These are phyloP conservation scores for Drosophila nebulosa DNA, from an alignment of 1,140 invertebrate species.

Conservation along the genomic window DNA sequence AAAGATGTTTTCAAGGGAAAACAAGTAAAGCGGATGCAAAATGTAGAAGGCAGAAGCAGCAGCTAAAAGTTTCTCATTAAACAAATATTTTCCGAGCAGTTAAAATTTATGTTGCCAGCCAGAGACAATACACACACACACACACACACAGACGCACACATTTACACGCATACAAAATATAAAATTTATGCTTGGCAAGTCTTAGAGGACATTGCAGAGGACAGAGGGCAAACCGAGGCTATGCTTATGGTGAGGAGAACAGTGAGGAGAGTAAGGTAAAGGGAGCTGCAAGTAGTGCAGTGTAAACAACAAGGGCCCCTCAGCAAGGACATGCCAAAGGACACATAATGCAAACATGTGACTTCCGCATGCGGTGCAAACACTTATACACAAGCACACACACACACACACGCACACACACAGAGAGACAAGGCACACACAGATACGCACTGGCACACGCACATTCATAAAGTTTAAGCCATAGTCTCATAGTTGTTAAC, in stretches of 20 bases:
- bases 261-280: neutral
- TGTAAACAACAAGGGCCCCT: constrained; percentile 57
- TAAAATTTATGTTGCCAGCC: constrained; percentile 69
- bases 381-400: constrained; percentile 55
- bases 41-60: constrained; percentile 20
- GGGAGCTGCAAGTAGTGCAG: constrained; percentile 54
- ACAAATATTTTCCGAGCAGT: constrained; percentile 77
- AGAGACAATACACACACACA: constrained; percentile 14
- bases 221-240: neutral
- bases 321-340: constrained; percentile 74
- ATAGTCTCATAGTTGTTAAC: constrained; percentile 76
- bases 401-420: constrained; percentile 55
- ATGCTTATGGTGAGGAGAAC: neutral
- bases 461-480: constrained; percentile 72
- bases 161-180: constrained; percentile 38
- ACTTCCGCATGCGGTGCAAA: constrained; percentile 78
- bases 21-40: neutral
- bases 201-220: neutral
- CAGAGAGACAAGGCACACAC: constrained; percentile 50
- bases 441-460: constrained; percentile 17
- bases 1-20: neutral
- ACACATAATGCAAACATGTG: constrained; percentile 78
- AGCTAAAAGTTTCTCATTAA: constrained; percentile 76
- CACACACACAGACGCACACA: constrained; percentile 28
- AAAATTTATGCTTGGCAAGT: constrained; percentile 55